A percentile compares a stretch with the other conserved stretches of the same genome.
Conservation (phyloP, 2,797 vertebrate genomes). For the Amblyopsis hoosieri region DNA sequence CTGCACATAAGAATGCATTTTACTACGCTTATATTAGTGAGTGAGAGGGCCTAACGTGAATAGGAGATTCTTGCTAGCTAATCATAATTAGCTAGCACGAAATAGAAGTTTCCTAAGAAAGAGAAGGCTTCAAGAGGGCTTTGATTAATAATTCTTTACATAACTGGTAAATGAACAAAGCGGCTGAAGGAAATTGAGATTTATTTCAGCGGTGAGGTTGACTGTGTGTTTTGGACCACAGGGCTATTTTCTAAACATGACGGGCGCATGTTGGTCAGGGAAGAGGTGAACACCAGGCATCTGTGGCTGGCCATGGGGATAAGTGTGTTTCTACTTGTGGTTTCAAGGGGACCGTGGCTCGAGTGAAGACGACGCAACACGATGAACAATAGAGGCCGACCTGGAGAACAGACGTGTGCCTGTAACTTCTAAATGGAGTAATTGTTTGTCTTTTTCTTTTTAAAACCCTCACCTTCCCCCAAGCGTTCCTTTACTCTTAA, state of each 20-base stretch:
- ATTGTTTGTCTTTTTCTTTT: neutral
- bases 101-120: neutral
- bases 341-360: slow-evolving; percentile 48
- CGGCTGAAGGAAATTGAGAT: slow-evolving; percentile 72
- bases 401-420: neutral
- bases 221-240: slow-evolving; percentile 75
- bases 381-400: slow-evolving; percentile 30
- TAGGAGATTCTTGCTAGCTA: neutral
- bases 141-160: slow-evolving; percentile 64
- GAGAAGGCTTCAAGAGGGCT: slow-evolving; percentile 25
- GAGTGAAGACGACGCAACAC: slow-evolving; percentile 23
- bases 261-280: slow-evolving; percentile 67
- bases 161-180: slow-evolving; percentile 64
- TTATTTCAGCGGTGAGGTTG: slow-evolving; percentile 68
- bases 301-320: slow-evolving; percentile 64
- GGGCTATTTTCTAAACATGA: slow-evolving; percentile 72
- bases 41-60: slow-evolving; percentile 14
- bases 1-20: slow-evolving; percentile 1
- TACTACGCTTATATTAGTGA: neutral
- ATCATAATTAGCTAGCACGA: neutral
- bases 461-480: neutral
- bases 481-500: too few species aligned
- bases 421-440: neutral
- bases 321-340: slow-evolving; percentile 77
- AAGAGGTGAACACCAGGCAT: slow-evolving; percentile 69